phyloP scores from a whole-genome alignment of 1,140 invertebrate genomes.

The Dreissena polymorpha region DNA sequence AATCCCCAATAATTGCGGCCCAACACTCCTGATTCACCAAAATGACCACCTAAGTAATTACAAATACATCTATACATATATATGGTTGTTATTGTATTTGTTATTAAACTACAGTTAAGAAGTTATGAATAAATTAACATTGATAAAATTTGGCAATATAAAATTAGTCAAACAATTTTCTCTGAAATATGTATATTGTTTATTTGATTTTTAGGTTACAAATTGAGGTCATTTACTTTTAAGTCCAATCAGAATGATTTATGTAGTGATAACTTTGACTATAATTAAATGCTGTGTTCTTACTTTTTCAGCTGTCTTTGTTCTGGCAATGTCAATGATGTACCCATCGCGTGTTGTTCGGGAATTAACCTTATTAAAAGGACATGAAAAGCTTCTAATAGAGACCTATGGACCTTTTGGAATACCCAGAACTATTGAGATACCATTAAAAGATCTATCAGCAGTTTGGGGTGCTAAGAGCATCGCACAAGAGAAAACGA shows the following conservation, averaged over 20 bases:
- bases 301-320: constrained; percentile 23
- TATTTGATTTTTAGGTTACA: too few species aligned
- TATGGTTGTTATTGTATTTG: neutral
- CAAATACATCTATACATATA: neutral
- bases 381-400: constrained; percentile 23
- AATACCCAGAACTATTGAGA: neutral
- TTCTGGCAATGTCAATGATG: neutral
- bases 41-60: neutral
- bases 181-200: too few species aligned
- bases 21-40: too few species aligned
- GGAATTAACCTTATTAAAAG: constrained; percentile 31
- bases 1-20: too few species aligned
- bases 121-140: too few species aligned
- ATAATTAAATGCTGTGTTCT: too few species aligned
- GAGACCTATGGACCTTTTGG: constrained; percentile 41
- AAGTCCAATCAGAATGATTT: too few species aligned
- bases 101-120: neutral
- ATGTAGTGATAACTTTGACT: too few species aligned
- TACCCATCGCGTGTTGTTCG: constrained; percentile 23
- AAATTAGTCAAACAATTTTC: too few species aligned
- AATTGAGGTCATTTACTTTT: too few species aligned
- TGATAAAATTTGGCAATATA: too few species aligned
- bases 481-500: neutral
- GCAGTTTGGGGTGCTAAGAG: constrained; percentile 5
- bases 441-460: constrained; percentile 27